Conservation (phyloP, 1,140 invertebrate genomes). For the Drosophila busckii region DNA sequence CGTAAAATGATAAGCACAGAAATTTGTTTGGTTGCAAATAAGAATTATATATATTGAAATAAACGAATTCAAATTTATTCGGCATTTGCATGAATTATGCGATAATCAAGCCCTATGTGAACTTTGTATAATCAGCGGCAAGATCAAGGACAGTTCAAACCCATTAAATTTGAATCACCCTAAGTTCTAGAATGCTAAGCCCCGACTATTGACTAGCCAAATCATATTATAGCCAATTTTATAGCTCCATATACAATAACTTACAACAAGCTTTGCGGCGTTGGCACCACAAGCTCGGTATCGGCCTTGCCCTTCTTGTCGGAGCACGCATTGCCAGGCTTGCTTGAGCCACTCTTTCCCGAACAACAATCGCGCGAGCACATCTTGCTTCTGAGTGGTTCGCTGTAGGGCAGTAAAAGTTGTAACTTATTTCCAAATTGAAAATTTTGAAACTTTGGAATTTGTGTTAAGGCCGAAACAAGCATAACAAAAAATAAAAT, state of each 20-base stretch:
- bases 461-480: too few relatives aligned
- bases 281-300: conserved; percentile 40
- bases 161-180: conserved; percentile 13
- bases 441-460: too few relatives aligned
- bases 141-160: conserved; percentile 51
- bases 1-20: too few relatives aligned
- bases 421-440: too few relatives aligned
- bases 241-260: conserved; percentile 12
- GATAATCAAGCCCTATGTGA: not conserved
- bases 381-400: conserved; percentile 22
- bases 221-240: too few relatives aligned
- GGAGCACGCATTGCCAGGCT: conserved; percentile 33
- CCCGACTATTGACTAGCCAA: conserved; percentile 14
- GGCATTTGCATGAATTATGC: too few relatives aligned
- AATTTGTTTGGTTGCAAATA: not conserved
- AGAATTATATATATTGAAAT: conserved; percentile 17
- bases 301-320: conserved; percentile 21
- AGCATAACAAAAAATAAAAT: too few relatives aligned
- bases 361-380: conserved; percentile 59
- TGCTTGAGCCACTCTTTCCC: conserved; percentile 16
- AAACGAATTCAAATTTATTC: conserved; percentile 37
- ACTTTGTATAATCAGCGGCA: conserved; percentile 28
- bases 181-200: not conserved
- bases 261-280: conserved; percentile 63
- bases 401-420: not conserved